phyloP scores from a whole-genome alignment of 2,113 vertebrate genomes.

The Sardina pilchardus region DNA sequence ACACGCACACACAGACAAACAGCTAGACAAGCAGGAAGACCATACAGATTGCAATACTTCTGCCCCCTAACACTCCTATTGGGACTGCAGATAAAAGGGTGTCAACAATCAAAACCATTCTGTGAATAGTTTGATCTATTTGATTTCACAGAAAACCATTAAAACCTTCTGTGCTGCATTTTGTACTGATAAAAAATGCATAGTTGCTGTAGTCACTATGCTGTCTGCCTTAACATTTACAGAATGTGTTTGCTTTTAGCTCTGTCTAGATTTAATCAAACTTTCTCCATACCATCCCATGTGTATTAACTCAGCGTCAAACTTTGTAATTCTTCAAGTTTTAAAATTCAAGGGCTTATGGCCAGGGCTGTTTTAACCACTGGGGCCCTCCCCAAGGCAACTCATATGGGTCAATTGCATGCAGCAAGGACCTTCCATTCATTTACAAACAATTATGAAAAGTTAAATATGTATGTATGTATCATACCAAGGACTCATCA shows the following conservation, averaged over 20 bases:
- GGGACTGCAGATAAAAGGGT: no score
- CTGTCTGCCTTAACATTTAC: neutral
- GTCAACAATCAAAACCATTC: no score
- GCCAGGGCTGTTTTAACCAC: neutral
- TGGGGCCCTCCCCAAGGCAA: neutral
- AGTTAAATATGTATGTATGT: neutral
- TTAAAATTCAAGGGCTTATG: constrained; percentile 6
- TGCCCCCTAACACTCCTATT: no score
- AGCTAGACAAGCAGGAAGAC: no score
- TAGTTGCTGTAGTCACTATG: neutral
- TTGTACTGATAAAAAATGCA: neutral
- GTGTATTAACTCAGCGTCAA: neutral
- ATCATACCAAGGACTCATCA: neutral
- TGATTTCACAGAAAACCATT: no score
- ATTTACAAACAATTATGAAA: constrained; percentile 5
- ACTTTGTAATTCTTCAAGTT: neutral
- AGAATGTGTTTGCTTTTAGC: neutral
- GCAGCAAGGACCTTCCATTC: neutral
- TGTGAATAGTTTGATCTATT: no score
- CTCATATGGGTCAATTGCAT: neutral
- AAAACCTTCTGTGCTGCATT: neutral
- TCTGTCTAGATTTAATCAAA: neutral
- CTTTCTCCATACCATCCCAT: neutral
- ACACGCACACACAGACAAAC: no score
- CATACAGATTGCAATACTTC: no score